Base-by-base conservation (phyloP, 2,113 vertebrate species). In the Choloepus hoffmanni region DNA sequence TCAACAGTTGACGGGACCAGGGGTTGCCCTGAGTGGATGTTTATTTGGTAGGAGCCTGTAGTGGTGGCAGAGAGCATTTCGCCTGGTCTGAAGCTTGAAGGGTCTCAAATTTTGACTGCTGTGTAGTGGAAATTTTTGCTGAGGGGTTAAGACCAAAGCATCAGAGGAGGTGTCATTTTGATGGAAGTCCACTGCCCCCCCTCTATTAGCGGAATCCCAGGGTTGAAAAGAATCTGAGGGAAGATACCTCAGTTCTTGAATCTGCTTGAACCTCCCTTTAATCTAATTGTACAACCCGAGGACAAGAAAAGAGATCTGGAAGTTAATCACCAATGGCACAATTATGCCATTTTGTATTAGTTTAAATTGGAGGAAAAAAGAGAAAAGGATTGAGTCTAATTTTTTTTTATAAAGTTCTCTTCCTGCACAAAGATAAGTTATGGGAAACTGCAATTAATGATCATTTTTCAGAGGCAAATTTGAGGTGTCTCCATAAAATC, bases 341-440 rank as follows among this genome's bases (percentile, higher is more conserved):
- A 7, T 2, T 12, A 36, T 13, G 23, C 26, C 55, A 10, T 73
- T 82, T 85, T 83, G 74, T 85, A 60, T 43, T 40, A 40, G 8
- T 74, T 62, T 76, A 33, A 15, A 58, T 24, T 23, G 24, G 11
- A 83, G 76, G 45, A 33, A 21, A 45, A 12, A 19, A 2, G 43
- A 68, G 24, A 53, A 58, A 74, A 50, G 3, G 24, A 68, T n/a
- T 11, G 70, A 79, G 3, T 65, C 36, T 7, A 58, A 65, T 36
- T 28, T 48, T 76, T 50, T 91, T 88, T 9, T n/a, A 76, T 43
- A 15, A 65, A 84, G 62, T 81, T 1, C 92, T 70, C 81, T 67
- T 96, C 43, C n/a, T 85, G 21, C 48, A 16, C 74, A 36, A 94
- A 96, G 50, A 83, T 33, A 89, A 62, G 74, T 50, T 60, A 43